Evolutionary conservation across 2,113 vertebrate genomes (phyloP).

Genomic region (Ceuthmochares aereus): DNA sequence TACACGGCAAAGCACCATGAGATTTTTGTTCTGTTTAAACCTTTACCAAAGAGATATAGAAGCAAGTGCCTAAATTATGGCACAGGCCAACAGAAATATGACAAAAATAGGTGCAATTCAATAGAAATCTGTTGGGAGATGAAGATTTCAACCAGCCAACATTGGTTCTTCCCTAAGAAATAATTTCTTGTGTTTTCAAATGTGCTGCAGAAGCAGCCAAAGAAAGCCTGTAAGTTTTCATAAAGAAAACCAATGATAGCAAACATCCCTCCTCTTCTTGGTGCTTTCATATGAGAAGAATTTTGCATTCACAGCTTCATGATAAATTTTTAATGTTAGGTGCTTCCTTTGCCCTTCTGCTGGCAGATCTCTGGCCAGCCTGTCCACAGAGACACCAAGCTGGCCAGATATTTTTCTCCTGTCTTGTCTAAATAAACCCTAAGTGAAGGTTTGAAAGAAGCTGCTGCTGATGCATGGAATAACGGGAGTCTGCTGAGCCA

Average conservation of each 20-base stretch:
- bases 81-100: conserved; percentile 29
- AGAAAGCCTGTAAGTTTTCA: conserved; percentile 26
- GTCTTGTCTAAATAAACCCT: neutral
- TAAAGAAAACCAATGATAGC: neutral
- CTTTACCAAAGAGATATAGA: neutral
- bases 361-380: neutral
- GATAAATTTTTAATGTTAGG: neutral
- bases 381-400: neutral
- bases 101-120: conserved; percentile 34
- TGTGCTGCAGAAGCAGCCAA: neutral
- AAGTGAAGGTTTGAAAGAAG: neutral
- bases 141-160: neutral
- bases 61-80: conserved; percentile 15
- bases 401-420: fast-evolving
- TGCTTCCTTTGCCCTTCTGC: neutral
- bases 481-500: too few relatives aligned
- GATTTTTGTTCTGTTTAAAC: neutral
- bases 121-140: neutral
- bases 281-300: neutral
- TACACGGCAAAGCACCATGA: neutral
- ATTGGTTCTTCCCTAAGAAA: conserved; percentile 13
- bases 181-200: conserved; percentile 13
- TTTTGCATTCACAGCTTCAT: neutral
- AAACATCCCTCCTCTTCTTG: neutral
- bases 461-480: neutral